Evolutionary conservation across 2,888 invertebrate species (phyloP).

Genomic region (Zaprionus lineosus): DNA sequence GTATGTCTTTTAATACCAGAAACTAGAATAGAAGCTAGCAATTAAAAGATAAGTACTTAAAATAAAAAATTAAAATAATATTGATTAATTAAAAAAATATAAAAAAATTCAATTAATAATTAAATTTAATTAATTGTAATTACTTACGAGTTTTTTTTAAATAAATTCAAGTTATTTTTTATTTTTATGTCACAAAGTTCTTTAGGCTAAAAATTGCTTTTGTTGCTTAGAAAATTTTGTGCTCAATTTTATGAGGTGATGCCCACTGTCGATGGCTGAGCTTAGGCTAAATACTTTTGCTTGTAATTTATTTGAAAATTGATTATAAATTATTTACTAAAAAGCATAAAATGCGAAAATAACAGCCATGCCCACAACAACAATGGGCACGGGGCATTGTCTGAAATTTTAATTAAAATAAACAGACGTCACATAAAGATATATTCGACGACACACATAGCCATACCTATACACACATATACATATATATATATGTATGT

Average conservation of each 20-base stretch:
- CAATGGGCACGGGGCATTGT: conserved; percentile 1
- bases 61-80: not conserved
- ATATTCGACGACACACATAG: not conserved
- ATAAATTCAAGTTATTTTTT: not conserved
- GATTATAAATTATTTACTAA: conserved; percentile 64
- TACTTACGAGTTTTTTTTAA: not conserved
- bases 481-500: not conserved
- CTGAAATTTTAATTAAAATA: conserved; percentile 66
- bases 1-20: too few relatives aligned
- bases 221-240: too few relatives aligned
- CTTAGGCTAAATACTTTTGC: conserved; percentile 49
- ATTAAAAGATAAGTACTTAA: not conserved
- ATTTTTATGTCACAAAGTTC: not conserved
- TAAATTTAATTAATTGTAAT: not conserved
- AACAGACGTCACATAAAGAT: conserved; percentile 38
- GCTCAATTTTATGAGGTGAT: too few relatives aligned
- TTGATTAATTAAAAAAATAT: too few relatives aligned
- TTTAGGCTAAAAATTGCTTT: too few relatives aligned
- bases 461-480: not conserved
- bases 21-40: too few relatives aligned
- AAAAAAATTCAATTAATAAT: too few relatives aligned
- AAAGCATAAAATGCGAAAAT: conserved; percentile 32
- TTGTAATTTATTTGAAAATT: conserved; percentile 67
- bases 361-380: conserved; percentile 12
- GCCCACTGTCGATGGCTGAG: not conserved